Evolutionary conservation across 2,113 vertebrate species (phyloP), one percentile per base, ranked within the genome.

Genomic region (Chaetorhynchus papuensis): DNA sequence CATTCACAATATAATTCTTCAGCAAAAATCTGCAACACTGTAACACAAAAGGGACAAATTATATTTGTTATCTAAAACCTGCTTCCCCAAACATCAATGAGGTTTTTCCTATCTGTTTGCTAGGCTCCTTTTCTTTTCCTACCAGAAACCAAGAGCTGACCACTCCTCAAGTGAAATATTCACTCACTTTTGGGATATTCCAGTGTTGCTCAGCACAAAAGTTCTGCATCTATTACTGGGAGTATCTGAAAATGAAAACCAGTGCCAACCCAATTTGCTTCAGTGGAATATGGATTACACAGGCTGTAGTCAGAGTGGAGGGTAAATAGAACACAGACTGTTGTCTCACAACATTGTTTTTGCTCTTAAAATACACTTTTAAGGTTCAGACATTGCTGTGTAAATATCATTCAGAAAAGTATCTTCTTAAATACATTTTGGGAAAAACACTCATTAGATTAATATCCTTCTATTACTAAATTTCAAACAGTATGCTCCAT

Each of bases 391-490:
- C 52, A 76, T 74, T 44, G 33, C 19, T 84, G 47, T 71, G 47
- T 84, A 90, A 83, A 61, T 77, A 54, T 79, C 1, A 65, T 60
- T 87, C 64, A 71, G 64, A 50, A 95, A 96, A 95, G 7, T 18
- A 19, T 56, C 30, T 80, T 95, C 37, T 91, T 71, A 89, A 85
- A 66, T 27, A 88, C 50, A 65, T 77, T 72, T 76, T 75, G 66
- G 42, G 41, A 53, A 90, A 91, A 89, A n/a, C n/a, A 50, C 64
- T 95, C 77, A 94, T 86, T 90, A 95, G 69, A 93, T 90, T 78
- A 93, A 81, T 90, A 89, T 41, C 80, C 42, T 65, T 87, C 69
- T 68, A 68, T 82, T 94, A 77, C 49, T 72, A 83, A 63, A 90
- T 76, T 54, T 77, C 63, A 94, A 83, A 61, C 47, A 83, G 9